Evolutionary conservation across 2,113 vertebrate species (phyloP).

Genomic region (Tamias sibiricus): DNA sequence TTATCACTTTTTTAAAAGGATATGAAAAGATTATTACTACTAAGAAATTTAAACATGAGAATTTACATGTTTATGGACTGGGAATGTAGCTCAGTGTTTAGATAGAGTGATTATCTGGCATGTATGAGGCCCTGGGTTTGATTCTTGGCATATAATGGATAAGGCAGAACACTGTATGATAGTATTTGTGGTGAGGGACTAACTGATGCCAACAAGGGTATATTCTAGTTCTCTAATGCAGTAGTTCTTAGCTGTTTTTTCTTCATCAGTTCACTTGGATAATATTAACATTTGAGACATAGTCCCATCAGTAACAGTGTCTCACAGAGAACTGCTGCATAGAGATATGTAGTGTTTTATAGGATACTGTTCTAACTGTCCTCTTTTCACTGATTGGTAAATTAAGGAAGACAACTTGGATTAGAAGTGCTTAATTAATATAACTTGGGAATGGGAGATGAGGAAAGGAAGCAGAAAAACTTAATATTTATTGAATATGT

Average conservation of each 20-base stretch:
- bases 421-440: not conserved
- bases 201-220: not conserved
- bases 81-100: not conserved
- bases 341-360: not conserved
- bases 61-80: not conserved
- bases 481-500: not conserved
- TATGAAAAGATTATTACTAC: conserved; percentile 20
- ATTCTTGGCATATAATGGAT: not conserved
- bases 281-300: conserved; percentile 11
- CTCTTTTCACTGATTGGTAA: not conserved
- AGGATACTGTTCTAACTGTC: not conserved
- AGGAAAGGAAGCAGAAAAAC: not conserved
- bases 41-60: conserved; percentile 46
- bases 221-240: not conserved
- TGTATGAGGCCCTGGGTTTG: not conserved
- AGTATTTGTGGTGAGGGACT: not conserved
- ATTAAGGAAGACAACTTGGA: not conserved
- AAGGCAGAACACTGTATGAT: not conserved
- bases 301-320: not conserved
- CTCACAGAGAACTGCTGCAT: not conserved
- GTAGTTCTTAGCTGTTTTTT: not conserved
- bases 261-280: not conserved
- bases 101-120: not conserved
- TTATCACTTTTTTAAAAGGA: conserved; percentile 25
- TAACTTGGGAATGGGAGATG: not conserved